phyloP scores from a whole-genome alignment of 1,140 invertebrate species.

The Zaprionus tsacasi region DNA sequence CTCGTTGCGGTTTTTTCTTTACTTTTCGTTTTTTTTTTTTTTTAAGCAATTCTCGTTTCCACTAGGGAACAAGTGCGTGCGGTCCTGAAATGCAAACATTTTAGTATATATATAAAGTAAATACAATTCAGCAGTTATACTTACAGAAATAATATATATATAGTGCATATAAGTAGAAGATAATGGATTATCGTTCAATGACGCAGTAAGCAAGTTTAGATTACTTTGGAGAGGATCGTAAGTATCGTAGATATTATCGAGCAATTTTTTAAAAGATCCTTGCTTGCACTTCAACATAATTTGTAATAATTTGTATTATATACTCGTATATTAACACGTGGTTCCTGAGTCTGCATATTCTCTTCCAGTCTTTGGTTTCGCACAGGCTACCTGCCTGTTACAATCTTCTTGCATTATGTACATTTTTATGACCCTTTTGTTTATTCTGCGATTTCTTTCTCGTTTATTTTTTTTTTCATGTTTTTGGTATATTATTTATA shows the following conservation, averaged over 20 bases:
- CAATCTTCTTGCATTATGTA: not conserved
- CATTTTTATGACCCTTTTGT: not conserved
- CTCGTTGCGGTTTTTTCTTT: conserved; percentile 11
- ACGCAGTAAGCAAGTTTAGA: too few species aligned
- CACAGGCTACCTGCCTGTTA: not conserved
- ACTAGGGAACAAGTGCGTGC: conserved; percentile 12
- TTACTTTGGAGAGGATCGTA: too few species aligned
- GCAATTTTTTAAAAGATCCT: not conserved
- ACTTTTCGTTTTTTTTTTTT: conserved; percentile 1
- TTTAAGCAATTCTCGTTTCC: conserved; percentile 50
- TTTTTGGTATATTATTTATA: conserved; percentile 14
- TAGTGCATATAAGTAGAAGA: not conserved
- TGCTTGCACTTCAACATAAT: not conserved
- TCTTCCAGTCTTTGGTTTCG: not conserved
- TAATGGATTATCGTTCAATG: too few species aligned
- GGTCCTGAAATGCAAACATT: not conserved
- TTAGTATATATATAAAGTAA: conserved; percentile 5
- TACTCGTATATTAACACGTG: too few species aligned
- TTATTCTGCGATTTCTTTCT: conserved; percentile 5
- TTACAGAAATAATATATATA: not conserved
- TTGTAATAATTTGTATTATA: too few species aligned
- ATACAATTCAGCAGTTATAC: not conserved
- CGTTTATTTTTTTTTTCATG: not conserved
- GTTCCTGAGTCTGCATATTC: not conserved
- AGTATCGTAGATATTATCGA: not conserved